These are phyloP conservation scores for Synanthedon vespiformis DNA, from an alignment of 2,888 invertebrate species.

Conservation along the genomic window DNA sequence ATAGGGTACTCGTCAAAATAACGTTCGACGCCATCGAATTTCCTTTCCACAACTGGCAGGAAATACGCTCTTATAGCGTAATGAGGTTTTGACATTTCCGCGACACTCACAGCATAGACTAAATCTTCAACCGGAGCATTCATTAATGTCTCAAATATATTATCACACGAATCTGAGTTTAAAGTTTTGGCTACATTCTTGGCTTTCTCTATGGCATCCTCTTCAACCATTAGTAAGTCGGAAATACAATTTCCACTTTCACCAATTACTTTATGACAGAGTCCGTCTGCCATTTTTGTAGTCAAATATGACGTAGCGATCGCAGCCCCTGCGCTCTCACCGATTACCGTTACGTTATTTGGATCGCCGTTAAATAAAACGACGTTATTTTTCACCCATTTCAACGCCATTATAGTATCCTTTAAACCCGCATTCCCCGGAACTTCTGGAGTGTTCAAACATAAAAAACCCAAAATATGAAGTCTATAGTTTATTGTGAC, in stretches of 20 bases:
- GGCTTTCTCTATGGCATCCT: slow-evolving; percentile 37
- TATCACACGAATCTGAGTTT: slow-evolving; percentile 25
- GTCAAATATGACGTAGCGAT: slow-evolving; percentile 30
- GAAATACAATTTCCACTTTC: slow-evolving; percentile 40
- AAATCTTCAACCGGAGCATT: slow-evolving; percentile 34
- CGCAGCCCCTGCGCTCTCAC: slow-evolving; percentile 51
- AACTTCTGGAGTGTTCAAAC: slow-evolving; percentile 41
- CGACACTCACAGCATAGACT: slow-evolving; percentile 24
- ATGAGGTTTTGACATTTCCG: slow-evolving; percentile 26
- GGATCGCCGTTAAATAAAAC: slow-evolving; percentile 39
- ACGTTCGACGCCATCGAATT: slow-evolving; percentile 31
- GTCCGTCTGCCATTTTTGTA: slow-evolving; percentile 35
- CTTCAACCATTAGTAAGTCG: slow-evolving; percentile 35
- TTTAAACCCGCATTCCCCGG: slow-evolving; percentile 54
- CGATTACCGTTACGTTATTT: slow-evolving; percentile 39
- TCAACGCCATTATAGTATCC: slow-evolving; percentile 43
- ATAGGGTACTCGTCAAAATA: slow-evolving; percentile 38
- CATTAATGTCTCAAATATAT: slow-evolving; percentile 29
- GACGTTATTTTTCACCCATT: slow-evolving; percentile 51
- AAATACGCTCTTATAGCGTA: slow-evolving; percentile 29
- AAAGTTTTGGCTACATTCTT: slow-evolving; percentile 26
- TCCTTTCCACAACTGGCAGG: slow-evolving; percentile 39
- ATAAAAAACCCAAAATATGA: slow-evolving; percentile 45
- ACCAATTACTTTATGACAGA: slow-evolving; percentile 39
- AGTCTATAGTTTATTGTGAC: slow-evolving; percentile 53